These are phyloP conservation scores for Philopotamus ludificatus DNA, from an alignment of 1,140 invertebrate genomes.

Conservation along the genomic window DNA sequence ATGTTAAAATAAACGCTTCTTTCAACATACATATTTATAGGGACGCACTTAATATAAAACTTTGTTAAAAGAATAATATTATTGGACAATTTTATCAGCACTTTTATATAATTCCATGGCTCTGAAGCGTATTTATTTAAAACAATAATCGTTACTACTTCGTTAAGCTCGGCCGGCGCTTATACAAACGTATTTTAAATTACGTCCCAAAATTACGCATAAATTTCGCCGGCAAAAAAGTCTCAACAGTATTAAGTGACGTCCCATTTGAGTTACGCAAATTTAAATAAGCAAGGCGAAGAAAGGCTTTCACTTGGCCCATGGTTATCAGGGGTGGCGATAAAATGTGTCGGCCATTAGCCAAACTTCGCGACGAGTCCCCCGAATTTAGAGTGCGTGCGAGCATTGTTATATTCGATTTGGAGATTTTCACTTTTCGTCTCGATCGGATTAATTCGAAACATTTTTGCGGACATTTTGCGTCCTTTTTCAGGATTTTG, in stretches of 20 bases:
- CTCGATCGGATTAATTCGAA: too few species aligned
- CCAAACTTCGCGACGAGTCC: constrained; percentile 20
- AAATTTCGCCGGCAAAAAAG: constrained; percentile 18
- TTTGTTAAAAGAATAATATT: too few species aligned
- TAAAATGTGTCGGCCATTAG: constrained; percentile 33
- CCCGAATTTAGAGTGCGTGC: background rate
- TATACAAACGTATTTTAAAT: constrained; percentile 25
- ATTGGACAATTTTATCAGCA: constrained; percentile 5
- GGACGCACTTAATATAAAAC: too few species aligned
- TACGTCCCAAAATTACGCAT: constrained; percentile 18
- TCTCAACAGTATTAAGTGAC: constrained; percentile 24
- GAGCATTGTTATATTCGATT: background rate
- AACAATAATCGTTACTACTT: background rate
- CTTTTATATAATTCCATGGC: background rate
- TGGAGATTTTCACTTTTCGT: background rate
- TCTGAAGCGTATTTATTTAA: background rate
- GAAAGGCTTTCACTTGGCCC: constrained; percentile 19
- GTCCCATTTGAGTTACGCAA: constrained; percentile 32
- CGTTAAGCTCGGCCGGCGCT: background rate
- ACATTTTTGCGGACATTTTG: too few species aligned
- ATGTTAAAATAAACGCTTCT: too few species aligned
- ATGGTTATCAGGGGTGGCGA: constrained; percentile 23
- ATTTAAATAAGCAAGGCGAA: constrained; percentile 32
- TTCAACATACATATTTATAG: too few species aligned
- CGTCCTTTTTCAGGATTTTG: background rate